Conservation (phyloP, 2,888 invertebrate species). For the Drosophila borborema region DNA sequence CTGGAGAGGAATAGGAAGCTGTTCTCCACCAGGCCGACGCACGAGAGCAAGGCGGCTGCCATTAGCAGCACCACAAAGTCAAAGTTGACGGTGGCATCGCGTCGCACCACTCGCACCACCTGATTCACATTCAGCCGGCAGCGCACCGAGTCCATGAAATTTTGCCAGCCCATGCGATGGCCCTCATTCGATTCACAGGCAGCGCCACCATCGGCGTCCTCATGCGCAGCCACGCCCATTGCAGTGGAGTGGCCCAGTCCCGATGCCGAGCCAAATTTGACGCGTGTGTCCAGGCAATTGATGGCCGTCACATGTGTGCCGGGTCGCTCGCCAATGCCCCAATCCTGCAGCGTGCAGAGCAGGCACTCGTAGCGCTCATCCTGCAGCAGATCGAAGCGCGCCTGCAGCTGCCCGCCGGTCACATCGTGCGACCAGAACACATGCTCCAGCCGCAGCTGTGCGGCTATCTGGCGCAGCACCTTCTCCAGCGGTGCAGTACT, state of each 20-base stretch:
- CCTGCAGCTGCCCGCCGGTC: slow-evolving; percentile 85
- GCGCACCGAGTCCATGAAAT: slow-evolving; percentile 88
- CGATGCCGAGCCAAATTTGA: not conserved
- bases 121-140: slow-evolving; percentile 89
- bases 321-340: slow-evolving; percentile 87
- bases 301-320: slow-evolving; percentile 87
- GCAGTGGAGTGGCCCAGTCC: no score
- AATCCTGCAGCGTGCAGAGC: slow-evolving; percentile 86
- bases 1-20: slow-evolving; percentile 91
- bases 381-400: slow-evolving; percentile 87
- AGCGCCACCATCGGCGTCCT: not conserved
- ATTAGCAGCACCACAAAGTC: slow-evolving; percentile 90
- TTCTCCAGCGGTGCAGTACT: slow-evolving; percentile 51
- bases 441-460: slow-evolving; percentile 86
- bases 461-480: slow-evolving; percentile 86
- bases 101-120: slow-evolving; percentile 89
- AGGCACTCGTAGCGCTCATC: slow-evolving; percentile 87
- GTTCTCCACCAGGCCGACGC: slow-evolving; percentile 90
- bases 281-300: slow-evolving; percentile 85
- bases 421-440: slow-evolving; percentile 86
- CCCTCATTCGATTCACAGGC: not conserved
- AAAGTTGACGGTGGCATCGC: slow-evolving; percentile 89
- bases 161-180: slow-evolving; percentile 56
- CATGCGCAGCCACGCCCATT: no score
- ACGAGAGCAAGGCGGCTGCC: slow-evolving; percentile 90